Evolutionary conservation across 2,888 invertebrate species (phyloP).

Genomic region (Timandra comae): DNA sequence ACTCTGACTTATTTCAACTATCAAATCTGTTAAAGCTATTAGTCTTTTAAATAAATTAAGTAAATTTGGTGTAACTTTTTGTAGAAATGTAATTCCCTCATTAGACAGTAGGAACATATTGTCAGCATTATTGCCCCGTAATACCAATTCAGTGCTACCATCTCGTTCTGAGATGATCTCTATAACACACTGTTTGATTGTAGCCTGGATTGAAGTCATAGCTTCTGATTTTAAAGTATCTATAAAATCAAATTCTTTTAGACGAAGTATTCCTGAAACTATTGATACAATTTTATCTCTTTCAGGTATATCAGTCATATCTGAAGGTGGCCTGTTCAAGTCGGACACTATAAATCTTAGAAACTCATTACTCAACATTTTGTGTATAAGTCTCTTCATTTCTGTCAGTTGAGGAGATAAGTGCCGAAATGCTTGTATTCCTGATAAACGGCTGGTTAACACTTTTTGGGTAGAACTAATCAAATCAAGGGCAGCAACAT

Average conservation of each 20-base stretch:
- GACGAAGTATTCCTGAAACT: conserved; percentile 91
- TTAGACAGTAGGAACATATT: conserved; percentile 76
- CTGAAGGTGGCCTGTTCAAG: conserved; percentile 86
- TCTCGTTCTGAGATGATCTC: conserved; percentile 78
- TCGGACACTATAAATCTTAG: conserved; percentile 93
- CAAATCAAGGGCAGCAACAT: conserved; percentile 97
- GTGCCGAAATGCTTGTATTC: conserved; percentile 96
- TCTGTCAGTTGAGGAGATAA: conserved; percentile 96
- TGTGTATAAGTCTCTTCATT: conserved; percentile 96
- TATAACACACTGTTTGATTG: conserved; percentile 92
- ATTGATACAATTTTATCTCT: conserved; percentile 92
- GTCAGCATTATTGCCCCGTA: conserved; percentile 62
- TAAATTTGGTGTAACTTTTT: conserved; percentile 80
- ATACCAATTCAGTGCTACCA: conserved; percentile 61
- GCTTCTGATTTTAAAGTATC: conserved; percentile 92
- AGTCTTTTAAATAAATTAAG: conserved; percentile 84
- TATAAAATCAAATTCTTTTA: conserved; percentile 92
- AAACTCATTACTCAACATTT: conserved; percentile 97
- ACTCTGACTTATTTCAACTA: conserved; percentile 83
- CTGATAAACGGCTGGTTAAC: conserved; percentile 90
- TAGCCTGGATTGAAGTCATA: conserved; percentile 89
- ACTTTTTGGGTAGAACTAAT: conserved; percentile 98
- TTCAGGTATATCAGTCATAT: conserved; percentile 79
- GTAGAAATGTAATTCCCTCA: conserved; percentile 83
- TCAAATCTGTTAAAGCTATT: conserved; percentile 84